These are phyloP conservation scores for Rutilus rutilus DNA, from an alignment of 2,113 vertebrate genomes.

Conservation along the genomic window DNA sequence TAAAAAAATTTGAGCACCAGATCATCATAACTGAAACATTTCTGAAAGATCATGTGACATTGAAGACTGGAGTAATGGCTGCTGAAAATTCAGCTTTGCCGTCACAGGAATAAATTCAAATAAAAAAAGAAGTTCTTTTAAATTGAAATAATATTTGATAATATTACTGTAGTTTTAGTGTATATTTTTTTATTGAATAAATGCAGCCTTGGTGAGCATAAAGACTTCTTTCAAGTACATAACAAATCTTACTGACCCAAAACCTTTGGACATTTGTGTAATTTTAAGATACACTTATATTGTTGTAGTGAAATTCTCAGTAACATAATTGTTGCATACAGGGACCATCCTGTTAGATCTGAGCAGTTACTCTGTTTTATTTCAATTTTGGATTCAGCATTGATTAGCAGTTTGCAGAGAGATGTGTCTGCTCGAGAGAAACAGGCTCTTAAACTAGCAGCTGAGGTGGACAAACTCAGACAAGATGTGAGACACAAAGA, in stretches of 20 bases:
- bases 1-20: background rate
- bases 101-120: too few species aligned
- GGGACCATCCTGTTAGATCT: background rate
- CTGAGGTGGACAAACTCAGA: constrained; percentile 68
- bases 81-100: too few species aligned
- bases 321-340: background rate
- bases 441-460: constrained; percentile 68
- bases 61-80: too few species aligned
- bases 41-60: too few species aligned
- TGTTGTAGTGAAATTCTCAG: background rate
- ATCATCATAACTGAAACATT: too few species aligned
- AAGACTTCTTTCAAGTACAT: background rate
- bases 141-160: background rate
- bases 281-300: background rate
- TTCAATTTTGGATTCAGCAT: constrained; percentile 59
- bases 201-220: background rate
- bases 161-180: background rate
- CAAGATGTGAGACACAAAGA: constrained; percentile 73
- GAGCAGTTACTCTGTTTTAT: background rate
- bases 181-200: background rate
- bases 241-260: background rate
- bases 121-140: background rate
- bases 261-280: background rate
- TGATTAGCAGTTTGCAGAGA: constrained; percentile 73
- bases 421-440: constrained; percentile 72